These are phyloP conservation scores for Drosophila nannoptera DNA, from an alignment of 1,140 invertebrate species.

Conservation along the genomic window DNA sequence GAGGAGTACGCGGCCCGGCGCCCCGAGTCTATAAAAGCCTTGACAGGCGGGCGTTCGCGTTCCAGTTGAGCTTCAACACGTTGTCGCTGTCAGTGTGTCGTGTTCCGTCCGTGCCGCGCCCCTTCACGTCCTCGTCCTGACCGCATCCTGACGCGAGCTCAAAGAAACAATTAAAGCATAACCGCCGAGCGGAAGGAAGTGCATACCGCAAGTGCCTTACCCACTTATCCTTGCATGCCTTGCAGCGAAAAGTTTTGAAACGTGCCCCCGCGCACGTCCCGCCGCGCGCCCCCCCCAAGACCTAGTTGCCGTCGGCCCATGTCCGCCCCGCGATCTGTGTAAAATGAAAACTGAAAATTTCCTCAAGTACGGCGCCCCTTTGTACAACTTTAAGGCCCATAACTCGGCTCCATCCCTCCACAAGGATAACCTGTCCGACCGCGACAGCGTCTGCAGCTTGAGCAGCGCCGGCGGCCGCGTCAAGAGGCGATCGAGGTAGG, in stretches of 20 bases:
- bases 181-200: slow-evolving; percentile 67
- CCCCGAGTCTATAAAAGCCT: slow-evolving; percentile 76
- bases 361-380: slow-evolving; percentile 68
- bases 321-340: slow-evolving; percentile 38
- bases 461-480: slow-evolving; percentile 58
- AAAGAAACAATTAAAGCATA: slow-evolving; percentile 76
- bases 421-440: slow-evolving; percentile 68
- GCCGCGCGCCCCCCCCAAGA: slow-evolving; percentile 10
- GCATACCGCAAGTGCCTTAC: slow-evolving; percentile 64
- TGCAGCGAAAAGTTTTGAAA: slow-evolving; percentile 56
- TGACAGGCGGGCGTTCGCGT: slow-evolving; percentile 40
- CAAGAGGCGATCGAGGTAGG: slow-evolving; percentile 61
- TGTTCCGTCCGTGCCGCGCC: slow-evolving; percentile 26
- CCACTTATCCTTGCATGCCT: slow-evolving; percentile 57
- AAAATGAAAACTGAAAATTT: slow-evolving; percentile 78
- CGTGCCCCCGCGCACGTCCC: not conserved
- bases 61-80: slow-evolving; percentile 71
- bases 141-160: slow-evolving; percentile 36
- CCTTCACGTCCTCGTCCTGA: slow-evolving; percentile 5
- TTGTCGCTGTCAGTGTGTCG: slow-evolving; percentile 55
- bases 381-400: slow-evolving; percentile 67
- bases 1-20: slow-evolving; percentile 11
- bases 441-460: slow-evolving; percentile 64
- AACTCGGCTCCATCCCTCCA: slow-evolving; percentile 43
- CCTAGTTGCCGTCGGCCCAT: slow-evolving; percentile 23